Percentiles rank a stretch among this genome's conserved stretches.
Evolutionary conservation across 2,113 vertebrate genomes (phyloP).

Genomic region (Campylomormyrus numenius): DNA sequence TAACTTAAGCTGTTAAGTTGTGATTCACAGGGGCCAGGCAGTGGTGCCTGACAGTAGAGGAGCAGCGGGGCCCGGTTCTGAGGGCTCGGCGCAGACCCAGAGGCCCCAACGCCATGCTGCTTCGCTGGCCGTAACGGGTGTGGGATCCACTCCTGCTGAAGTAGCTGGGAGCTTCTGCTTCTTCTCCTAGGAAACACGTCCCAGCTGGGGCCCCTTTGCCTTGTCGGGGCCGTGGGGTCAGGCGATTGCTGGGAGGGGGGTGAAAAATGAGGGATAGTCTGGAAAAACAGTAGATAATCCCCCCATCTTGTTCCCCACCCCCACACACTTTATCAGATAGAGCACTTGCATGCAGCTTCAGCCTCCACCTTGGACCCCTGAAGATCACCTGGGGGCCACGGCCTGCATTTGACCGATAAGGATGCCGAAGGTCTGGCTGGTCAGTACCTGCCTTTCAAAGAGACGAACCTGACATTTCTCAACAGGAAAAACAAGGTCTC

Average conservation of each 20-base stretch:
- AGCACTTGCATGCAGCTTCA: background rate
- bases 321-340: slow-evolving; percentile 12
- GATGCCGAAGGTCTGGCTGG: background rate
- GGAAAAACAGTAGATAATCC: slow-evolving; percentile 19
- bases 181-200: slow-evolving; percentile 30
- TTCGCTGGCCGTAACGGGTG: background rate
- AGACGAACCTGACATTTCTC: background rate
- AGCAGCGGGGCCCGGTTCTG: background rate
- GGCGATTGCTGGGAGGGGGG: background rate
- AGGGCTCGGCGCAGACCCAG: background rate
- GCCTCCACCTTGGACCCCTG: background rate
- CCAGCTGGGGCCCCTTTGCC: slow-evolving; percentile 13
- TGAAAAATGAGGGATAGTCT: slow-evolving; percentile 19
- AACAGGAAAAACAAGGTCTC: background rate
- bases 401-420: background rate
- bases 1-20: background rate
- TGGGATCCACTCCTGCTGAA: background rate
- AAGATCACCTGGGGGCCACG: background rate
- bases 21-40: background rate
- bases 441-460: background rate
- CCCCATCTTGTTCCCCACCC: background rate
- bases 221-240: background rate
- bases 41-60: background rate
- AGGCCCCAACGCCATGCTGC: slow-evolving; percentile 6
- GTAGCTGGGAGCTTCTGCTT: slow-evolving; percentile 28